Conservation (phyloP, 2,113 vertebrate species). For the Amphiprion ocellaris region DNA sequence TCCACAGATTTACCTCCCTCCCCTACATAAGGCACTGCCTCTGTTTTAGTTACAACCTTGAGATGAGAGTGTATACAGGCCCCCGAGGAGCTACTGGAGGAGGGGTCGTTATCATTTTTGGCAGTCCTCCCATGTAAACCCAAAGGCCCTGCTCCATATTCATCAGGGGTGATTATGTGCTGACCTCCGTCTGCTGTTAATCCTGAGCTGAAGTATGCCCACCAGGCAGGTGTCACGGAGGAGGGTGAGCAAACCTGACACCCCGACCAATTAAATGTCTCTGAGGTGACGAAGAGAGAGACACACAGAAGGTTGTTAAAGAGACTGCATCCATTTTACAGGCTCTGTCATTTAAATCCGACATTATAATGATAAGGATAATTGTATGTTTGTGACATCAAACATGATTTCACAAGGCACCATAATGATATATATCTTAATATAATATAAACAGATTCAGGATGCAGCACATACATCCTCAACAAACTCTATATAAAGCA, state of each 20-base stretch:
- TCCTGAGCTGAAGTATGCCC: slow-evolving; percentile 60
- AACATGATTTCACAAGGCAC: no score
- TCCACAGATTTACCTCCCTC: neutral
- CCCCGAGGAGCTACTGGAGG: slow-evolving; percentile 43
- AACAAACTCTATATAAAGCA: no score
- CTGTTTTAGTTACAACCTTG: slow-evolving; percentile 62
- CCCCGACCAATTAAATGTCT: slow-evolving; percentile 63
- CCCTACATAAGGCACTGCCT: slow-evolving; percentile 13
- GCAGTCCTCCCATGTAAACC: slow-evolving; percentile 66
- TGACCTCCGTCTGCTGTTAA: slow-evolving; percentile 66
- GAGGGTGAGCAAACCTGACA: slow-evolving; percentile 46
- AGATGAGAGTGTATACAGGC: slow-evolving; percentile 41
- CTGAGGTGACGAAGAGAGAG: slow-evolving; percentile 25
- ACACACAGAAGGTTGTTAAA: neutral
- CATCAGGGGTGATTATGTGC: slow-evolving; percentile 74
- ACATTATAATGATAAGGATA: no score
- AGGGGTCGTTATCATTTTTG: slow-evolving; percentile 72
- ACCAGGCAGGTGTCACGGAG: slow-evolving; percentile 46
- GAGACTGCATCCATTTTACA: neutral
- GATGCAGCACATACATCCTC: no score
- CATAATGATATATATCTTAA: no score
- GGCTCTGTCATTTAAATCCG: neutral
- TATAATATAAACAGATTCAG: no score
- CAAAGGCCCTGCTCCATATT: slow-evolving; percentile 75
- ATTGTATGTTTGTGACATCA: no score